phyloP scores from a whole-genome alignment of 2,888 invertebrate species.

The Lomographa bimaculata region DNA sequence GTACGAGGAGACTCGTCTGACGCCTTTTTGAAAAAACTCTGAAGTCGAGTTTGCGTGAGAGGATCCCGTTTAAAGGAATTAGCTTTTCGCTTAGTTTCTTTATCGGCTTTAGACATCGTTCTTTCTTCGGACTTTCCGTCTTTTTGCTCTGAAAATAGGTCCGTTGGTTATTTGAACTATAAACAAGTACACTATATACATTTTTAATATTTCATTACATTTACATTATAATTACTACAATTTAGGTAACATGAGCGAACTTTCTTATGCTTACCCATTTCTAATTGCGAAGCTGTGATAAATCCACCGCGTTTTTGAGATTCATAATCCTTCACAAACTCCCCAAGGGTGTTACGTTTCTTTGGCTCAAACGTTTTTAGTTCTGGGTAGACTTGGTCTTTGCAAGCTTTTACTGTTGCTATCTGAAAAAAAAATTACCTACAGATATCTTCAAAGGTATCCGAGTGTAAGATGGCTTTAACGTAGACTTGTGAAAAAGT shows the following conservation, averaged over 20 bases:
- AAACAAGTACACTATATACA: no score
- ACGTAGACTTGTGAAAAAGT: constrained; percentile 6
- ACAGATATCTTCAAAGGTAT: no score
- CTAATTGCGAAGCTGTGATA: constrained; percentile 65
- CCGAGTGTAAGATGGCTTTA: no score
- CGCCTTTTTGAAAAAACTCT: constrained; percentile 65
- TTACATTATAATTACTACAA: no score
- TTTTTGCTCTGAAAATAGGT: constrained; percentile 40
- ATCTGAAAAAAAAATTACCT: constrained; percentile 70
- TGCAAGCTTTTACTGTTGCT: constrained; percentile 84
- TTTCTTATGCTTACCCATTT: constrained; percentile 45
- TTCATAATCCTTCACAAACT: constrained; percentile 77
- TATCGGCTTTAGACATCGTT: constrained; percentile 70
- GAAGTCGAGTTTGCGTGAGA: constrained; percentile 74
- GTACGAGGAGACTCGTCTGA: constrained; percentile 47
- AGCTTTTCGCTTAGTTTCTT: constrained; percentile 69
- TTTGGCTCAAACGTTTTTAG: constrained; percentile 81
- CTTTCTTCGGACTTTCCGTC: constrained; percentile 44
- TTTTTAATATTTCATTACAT: no score
- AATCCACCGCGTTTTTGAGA: constrained; percentile 51
- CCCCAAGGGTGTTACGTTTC: constrained; percentile 73
- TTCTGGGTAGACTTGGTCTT: constrained; percentile 73
- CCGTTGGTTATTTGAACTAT: no score
- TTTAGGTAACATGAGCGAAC: no score
- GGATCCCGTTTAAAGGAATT: constrained; percentile 76